Evolutionary conservation across 2,888 invertebrate genomes (phyloP), one percentile per base, ranked within the genome.

Genomic region (Leptinotarsa rubiginosa): DNA sequence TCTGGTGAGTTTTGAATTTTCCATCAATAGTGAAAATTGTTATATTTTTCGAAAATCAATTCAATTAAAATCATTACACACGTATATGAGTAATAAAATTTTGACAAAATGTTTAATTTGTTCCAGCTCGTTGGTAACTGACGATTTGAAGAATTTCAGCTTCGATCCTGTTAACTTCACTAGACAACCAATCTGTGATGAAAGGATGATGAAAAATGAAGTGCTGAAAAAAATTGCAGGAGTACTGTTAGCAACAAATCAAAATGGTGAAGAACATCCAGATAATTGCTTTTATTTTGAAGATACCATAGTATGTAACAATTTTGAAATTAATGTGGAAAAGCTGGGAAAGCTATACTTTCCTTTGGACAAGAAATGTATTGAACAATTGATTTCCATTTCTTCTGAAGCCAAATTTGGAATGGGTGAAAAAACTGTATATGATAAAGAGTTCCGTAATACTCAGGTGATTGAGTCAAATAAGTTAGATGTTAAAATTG

Each of bases 351-450:
- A 50, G 16, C 25, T 68, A 2, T 13, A 31, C 13, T 68, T 68
- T 68, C 68, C 68, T 22, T 10, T 68, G 5, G 31, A 22, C 13
- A n/a, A 68, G 18, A 31, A n/a, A 3, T 12, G 1, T 25, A 68
- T 68, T 31, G 52, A 68, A 20, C 41, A 54, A 54, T 22, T 68
- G 47, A 50, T 49, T n/a, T 15, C 25, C 12, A 50, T 68, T 22
- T 68, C 68, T 20, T 20, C 68, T 15, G 50, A 68, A 25, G 68
- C 68, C n/a, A 68, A 52, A 31, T 68, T 52, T 68, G 68, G 68
- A 12, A 16, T 68, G 12, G 52, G 68, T 41, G 68, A 68, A 54
- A 22, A 68, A 18, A 68, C 68, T 18, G 10, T 68, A 18, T 5
- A 47, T 13, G 25, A 68, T 50, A 50, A 68, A 22, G 50, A 68